Percentiles rank a stretch among this genome's conserved stretches.
Evolutionary conservation across 2,888 invertebrate species (phyloP).

Genomic region (Pheosia tremula): DNA sequence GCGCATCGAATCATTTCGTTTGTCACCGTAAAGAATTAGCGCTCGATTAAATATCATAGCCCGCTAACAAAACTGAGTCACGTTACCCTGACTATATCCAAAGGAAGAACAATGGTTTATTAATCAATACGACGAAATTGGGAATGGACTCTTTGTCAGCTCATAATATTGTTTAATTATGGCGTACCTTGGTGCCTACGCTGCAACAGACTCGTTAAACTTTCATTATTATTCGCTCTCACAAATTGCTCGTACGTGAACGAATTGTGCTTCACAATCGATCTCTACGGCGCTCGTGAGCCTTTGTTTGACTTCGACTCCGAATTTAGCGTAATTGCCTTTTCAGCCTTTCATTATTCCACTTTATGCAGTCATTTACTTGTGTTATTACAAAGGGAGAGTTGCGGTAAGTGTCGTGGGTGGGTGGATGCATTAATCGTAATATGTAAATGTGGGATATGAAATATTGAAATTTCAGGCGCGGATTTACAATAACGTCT

Average conservation of each 20-base stretch:
- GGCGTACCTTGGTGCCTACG: constrained; percentile 54
- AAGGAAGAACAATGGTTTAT: constrained; percentile 54
- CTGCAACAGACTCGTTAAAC: constrained; percentile 76
- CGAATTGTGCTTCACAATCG: constrained; percentile 79
- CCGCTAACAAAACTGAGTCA: constrained; percentile 48
- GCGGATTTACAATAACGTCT: constrained; percentile 63
- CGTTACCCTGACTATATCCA: constrained; percentile 51
- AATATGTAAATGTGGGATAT: constrained; percentile 80
- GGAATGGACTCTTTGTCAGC: constrained; percentile 59
- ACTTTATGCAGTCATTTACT: constrained; percentile 84
- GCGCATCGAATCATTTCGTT: constrained; percentile 56
- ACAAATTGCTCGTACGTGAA: constrained; percentile 82
- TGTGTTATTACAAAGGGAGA: constrained; percentile 82
- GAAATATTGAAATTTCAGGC: constrained; percentile 78
- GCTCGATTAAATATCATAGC: constrained; percentile 38
- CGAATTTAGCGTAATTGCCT: constrained; percentile 84
- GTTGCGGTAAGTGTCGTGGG: constrained; percentile 77
- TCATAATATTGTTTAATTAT: constrained; percentile 76
- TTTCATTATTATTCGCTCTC: constrained; percentile 80
- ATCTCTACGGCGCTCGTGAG: constrained; percentile 71
- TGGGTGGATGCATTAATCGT: constrained; percentile 83
- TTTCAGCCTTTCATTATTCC: constrained; percentile 83
- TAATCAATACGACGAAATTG: constrained; percentile 50
- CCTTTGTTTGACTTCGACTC: constrained; percentile 83
- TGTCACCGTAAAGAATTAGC: constrained; percentile 27